Evolutionary conservation across 2,797 vertebrate species (phyloP).

Genomic region (Clarias platycephalus): DNA sequence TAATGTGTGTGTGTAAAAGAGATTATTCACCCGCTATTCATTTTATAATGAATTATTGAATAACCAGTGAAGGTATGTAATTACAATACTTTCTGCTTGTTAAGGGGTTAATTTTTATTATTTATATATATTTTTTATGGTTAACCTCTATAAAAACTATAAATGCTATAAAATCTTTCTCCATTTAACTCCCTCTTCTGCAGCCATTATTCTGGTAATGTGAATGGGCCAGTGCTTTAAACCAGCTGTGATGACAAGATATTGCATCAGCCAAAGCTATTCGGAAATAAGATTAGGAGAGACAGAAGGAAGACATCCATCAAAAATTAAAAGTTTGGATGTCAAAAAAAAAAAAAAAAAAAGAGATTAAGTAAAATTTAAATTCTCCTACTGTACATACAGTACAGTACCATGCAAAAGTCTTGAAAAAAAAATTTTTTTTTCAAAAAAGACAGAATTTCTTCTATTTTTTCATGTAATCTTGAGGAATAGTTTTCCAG

Average conservation of each 20-base stretch:
- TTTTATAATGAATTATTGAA: neutral
- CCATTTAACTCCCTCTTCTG: neutral
- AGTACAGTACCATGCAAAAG: too few species aligned
- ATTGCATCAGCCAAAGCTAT: neutral
- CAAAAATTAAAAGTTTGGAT: neutral
- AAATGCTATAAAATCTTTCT: neutral
- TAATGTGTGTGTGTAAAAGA: slow-evolving; percentile 32
- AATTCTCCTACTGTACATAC: too few species aligned
- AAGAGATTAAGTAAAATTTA: neutral
- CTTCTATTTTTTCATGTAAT: too few species aligned
- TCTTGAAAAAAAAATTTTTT: too few species aligned
- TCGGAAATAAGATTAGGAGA: neutral
- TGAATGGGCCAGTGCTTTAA: neutral
- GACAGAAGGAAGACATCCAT: neutral
- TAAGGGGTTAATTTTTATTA: neutral
- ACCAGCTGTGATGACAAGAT: neutral
- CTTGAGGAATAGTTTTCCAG: too few species aligned
- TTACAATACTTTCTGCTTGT: neutral
- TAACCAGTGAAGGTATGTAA: neutral
- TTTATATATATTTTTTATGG: too few species aligned
- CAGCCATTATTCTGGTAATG: neutral
- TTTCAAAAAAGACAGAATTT: too few species aligned
- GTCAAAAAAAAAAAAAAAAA: neutral
- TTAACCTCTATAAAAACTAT: too few species aligned
- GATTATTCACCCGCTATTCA: neutral